phyloP scores from a whole-genome alignment of 2,113 vertebrate species.

The Cnemophilus loriae region DNA sequence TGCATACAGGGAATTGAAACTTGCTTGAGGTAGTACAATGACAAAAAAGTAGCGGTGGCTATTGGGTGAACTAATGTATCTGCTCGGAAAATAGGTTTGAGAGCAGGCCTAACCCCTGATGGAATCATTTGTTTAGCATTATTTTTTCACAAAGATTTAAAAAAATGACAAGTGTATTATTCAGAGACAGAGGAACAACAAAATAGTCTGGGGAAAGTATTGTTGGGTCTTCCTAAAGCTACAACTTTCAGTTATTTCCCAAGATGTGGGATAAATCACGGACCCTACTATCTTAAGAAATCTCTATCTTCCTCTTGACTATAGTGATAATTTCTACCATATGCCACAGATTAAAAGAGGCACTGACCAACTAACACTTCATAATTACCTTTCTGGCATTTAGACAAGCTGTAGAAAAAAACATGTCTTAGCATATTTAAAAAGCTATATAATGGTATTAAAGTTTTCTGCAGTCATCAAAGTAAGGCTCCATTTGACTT shows the following conservation, averaged over 20 bases:
- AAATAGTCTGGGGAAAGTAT: background rate
- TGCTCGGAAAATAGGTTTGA: background rate
- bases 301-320: background rate
- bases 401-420: slow-evolving; percentile 33
- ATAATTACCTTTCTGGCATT: slow-evolving; percentile 51
- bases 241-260: background rate
- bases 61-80: background rate
- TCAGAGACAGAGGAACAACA: background rate
- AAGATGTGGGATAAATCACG: background rate
- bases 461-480: slow-evolving; percentile 35
- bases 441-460: slow-evolving; percentile 5
- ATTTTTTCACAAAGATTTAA: background rate
- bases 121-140: background rate
- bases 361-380: slow-evolving; percentile 31
- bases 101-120: background rate
- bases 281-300: slow-evolving; percentile 5
- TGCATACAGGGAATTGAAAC: background rate
- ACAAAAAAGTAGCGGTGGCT: background rate
- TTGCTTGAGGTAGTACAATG: background rate
- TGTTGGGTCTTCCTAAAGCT: background rate
- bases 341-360: background rate
- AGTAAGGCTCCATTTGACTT: slow-evolving; percentile 26
- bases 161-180: background rate
- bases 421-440: background rate
- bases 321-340: slow-evolving; percentile 44